Percentiles rank a stretch among this genome's conserved stretches.
These are phyloP conservation scores for Progne subis DNA, from an alignment of 2,113 vertebrate species.

Conservation along the genomic window DNA sequence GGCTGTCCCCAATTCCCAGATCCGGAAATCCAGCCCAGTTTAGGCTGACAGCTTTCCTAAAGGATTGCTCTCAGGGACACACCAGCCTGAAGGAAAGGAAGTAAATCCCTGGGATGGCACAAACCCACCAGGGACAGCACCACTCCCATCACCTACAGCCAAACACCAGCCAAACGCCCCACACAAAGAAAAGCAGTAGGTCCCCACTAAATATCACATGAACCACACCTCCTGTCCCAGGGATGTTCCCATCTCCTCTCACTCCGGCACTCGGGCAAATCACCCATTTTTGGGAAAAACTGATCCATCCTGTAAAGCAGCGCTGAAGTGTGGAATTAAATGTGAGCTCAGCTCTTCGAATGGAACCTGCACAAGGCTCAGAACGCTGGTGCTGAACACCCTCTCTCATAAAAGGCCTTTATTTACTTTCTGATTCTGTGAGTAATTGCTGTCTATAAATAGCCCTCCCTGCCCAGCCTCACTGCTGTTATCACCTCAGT, in stretches of 20 bases:
- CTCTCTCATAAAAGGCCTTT: not conserved
- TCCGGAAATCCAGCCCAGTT: not conserved
- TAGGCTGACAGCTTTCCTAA: not conserved
- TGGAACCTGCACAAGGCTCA: not conserved
- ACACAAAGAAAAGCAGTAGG: too few species aligned
- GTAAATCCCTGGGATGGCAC: not conserved
- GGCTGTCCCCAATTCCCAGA: not conserved
- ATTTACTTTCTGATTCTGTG: not conserved
- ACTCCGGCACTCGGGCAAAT: not conserved
- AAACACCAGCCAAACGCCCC: not conserved
- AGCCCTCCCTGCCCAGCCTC: not conserved
- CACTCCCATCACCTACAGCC: not conserved
- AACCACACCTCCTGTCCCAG: not conserved
- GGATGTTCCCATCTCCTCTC: not conserved
- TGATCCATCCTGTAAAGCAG: not conserved
- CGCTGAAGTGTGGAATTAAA: accelerated
- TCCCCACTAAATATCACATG: too few species aligned
- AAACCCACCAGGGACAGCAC: not conserved
- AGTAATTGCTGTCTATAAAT: not conserved
- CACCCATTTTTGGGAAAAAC: not conserved
- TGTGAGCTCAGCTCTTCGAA: not conserved
- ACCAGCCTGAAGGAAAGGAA: not conserved
- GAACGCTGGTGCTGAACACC: not conserved
- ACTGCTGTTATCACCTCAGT: not conserved
- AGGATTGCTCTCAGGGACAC: not conserved